phyloP scores from a whole-genome alignment of 2,888 invertebrate species.

The Pinctada fucata region DNA sequence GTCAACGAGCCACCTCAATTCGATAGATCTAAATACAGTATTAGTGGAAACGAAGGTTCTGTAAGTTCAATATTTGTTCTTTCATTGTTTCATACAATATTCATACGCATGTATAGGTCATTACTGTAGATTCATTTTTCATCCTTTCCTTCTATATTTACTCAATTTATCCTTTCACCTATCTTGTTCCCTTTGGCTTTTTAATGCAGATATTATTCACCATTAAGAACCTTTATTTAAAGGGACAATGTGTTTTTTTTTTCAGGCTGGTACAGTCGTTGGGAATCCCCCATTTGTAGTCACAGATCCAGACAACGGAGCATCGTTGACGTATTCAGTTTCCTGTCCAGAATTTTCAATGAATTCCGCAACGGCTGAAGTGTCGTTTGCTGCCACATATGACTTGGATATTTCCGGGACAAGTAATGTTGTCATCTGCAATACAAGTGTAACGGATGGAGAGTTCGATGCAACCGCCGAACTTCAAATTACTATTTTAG shows the following conservation, averaged over 20 bases:
- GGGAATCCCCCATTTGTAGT: conserved; percentile 40
- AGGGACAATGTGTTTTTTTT: not conserved
- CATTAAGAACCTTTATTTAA: too few relatives aligned
- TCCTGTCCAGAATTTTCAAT: conserved; percentile 41
- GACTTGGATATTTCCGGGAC: conserved; percentile 47
- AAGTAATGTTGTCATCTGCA: conserved; percentile 39
- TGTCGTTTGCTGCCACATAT: conserved; percentile 45
- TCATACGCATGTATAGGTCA: too few relatives aligned
- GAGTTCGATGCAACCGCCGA: conserved; percentile 23
- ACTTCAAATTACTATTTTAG: conserved; percentile 26
- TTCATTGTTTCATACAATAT: not conserved
- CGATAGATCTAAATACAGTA: conserved; percentile 36
- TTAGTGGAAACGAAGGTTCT: conserved; percentile 43
- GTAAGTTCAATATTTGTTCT: conserved; percentile 33
- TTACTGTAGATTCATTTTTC: too few relatives aligned
- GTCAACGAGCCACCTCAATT: conserved; percentile 52
- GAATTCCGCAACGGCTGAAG: conserved; percentile 39
- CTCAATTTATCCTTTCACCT: too few relatives aligned
- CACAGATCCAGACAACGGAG: conserved; percentile 43
- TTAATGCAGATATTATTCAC: too few relatives aligned
- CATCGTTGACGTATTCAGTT: conserved; percentile 40
- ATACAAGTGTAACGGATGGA: conserved; percentile 41
- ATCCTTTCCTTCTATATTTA: too few relatives aligned
- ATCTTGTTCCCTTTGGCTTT: too few relatives aligned
- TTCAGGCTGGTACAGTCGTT: conserved; percentile 37